phyloP scores from a whole-genome alignment of 2,113 vertebrate species.

The Tichodroma muraria region DNA sequence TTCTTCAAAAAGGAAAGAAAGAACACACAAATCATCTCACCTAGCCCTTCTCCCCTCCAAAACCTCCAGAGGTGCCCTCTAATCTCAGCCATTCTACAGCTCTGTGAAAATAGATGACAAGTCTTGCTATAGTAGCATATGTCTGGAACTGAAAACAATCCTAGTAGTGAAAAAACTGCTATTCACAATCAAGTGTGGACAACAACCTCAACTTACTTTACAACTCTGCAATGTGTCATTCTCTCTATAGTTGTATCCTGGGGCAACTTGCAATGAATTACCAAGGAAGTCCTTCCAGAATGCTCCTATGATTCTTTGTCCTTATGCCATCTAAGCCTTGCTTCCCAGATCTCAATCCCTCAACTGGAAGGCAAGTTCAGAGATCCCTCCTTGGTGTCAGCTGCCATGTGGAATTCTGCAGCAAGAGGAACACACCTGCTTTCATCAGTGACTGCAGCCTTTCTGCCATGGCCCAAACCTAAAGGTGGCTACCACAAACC shows the following conservation, averaged over 20 bases:
- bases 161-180: not conserved
- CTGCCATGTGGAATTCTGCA: not conserved
- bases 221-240: not conserved
- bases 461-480: not conserved
- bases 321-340: not conserved
- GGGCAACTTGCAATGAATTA: not conserved
- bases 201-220: not conserved
- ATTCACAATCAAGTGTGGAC: not conserved
- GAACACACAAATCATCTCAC: not conserved
- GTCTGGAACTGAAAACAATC: not conserved
- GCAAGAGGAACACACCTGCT: not conserved
- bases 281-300: not conserved
- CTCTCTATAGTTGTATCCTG: not conserved
- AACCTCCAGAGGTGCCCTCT: not conserved
- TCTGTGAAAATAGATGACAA: not conserved
- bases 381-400: not conserved
- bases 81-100: not conserved
- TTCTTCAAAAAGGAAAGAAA: not conserved
- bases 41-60: not conserved
- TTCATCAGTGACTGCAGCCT: accelerated
- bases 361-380: not conserved
- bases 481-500: not conserved
- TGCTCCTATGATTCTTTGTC: not conserved
- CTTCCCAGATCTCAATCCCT: not conserved
- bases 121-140: not conserved